These are phyloP conservation scores for Haemorhous mexicanus DNA, from an alignment of 2,113 vertebrate genomes.

Conservation along the genomic window DNA sequence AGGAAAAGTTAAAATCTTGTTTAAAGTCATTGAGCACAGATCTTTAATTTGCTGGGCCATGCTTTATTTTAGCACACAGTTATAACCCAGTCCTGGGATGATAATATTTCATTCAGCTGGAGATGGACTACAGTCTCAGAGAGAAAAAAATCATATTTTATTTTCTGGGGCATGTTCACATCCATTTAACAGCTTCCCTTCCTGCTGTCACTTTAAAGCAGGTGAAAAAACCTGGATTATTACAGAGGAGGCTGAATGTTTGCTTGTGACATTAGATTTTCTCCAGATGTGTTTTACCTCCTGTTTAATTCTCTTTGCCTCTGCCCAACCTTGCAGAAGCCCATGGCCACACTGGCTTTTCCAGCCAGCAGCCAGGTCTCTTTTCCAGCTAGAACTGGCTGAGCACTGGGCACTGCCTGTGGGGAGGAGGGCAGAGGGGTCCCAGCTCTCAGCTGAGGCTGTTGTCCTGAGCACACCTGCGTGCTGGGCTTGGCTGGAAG, in stretches of 20 bases:
- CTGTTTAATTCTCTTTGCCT: not conserved
- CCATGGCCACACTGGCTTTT: not conserved
- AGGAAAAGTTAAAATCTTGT: not conserved
- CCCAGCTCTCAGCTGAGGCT: not conserved
- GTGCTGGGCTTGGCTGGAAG: not conserved
- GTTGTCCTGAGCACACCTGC: not conserved
- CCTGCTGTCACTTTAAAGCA: not conserved
- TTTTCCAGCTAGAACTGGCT: not conserved
- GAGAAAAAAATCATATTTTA: not conserved
- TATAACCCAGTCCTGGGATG: not conserved
- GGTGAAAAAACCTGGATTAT: not conserved
- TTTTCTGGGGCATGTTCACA: not conserved
- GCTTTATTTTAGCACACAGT: not conserved
- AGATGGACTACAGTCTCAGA: not conserved
- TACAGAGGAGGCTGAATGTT: not conserved
- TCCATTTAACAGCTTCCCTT: not conserved
- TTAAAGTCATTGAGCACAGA: not conserved
- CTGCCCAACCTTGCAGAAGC: not conserved
- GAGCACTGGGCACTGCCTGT: not conserved
- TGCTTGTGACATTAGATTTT: not conserved
- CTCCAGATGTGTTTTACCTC: not conserved
- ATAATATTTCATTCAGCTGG: not conserved
- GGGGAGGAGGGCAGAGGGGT: not conserved
- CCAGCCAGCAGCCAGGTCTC: not conserved
- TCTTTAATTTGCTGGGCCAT: not conserved